A percentile compares a stretch with the other conserved stretches of the same genome.
Conservation (phyloP, 2,113 vertebrate genomes). For the western clawed frog (Xenopus tropicalis) region DNA sequence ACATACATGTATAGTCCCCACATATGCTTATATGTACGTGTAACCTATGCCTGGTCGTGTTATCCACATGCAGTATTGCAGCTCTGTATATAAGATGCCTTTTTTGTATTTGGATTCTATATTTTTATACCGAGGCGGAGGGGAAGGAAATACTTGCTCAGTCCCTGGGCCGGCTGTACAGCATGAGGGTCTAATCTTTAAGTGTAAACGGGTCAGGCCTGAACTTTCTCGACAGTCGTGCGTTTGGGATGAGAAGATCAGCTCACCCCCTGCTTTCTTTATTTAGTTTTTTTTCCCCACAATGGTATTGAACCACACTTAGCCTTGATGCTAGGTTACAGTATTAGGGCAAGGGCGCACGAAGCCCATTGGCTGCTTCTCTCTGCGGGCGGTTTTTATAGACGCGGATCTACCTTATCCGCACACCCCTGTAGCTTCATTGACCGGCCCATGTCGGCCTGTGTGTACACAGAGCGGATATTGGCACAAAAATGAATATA, state of each 20-base stretch:
- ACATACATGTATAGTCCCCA: too few relatives aligned
- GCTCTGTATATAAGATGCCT: background rate
- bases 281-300: background rate
- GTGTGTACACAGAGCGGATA: too few relatives aligned
- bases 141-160: background rate
- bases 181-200: slow-evolving; percentile 24
- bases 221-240: background rate
- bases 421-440: too few relatives aligned
- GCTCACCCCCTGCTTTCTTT: background rate
- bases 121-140: background rate
- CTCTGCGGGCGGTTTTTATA: too few relatives aligned
- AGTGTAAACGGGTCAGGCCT: slow-evolving; percentile 15
- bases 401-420: too few relatives aligned
- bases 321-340: too few relatives aligned
- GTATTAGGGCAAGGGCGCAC: too few relatives aligned
- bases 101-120: slow-evolving; percentile 1
- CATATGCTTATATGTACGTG: too few relatives aligned
- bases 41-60: too few relatives aligned
- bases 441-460: too few relatives aligned
- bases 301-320: background rate
- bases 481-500: too few relatives aligned
- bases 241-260: background rate
- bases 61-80: background rate
- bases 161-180: background rate
- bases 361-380: too few relatives aligned